A percentile compares a stretch with the other conserved stretches of the same genome.
phyloP scores from a whole-genome alignment of 2,113 vertebrate species.

The Atlantisia rogersi region DNA sequence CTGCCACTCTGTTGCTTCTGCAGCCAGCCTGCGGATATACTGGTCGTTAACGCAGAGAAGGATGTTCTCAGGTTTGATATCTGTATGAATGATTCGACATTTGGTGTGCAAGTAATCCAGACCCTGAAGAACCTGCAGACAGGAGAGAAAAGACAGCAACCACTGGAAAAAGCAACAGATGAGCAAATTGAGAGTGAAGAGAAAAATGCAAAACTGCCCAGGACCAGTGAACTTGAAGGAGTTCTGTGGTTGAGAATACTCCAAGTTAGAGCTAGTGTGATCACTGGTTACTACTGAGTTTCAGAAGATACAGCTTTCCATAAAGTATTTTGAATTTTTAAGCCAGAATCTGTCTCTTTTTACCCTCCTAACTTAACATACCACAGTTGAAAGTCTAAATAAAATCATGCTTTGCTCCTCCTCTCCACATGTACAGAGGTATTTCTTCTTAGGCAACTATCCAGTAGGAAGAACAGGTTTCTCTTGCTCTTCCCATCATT shows the following conservation, averaged over 20 bases:
- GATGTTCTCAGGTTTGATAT: conserved; percentile 98
- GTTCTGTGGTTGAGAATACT: background rate
- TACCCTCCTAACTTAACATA: background rate
- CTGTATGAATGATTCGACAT: conserved; percentile 97
- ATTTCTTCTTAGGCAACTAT: background rate
- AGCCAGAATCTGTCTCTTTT: background rate
- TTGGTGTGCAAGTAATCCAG: conserved; percentile 95
- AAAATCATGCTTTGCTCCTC: background rate
- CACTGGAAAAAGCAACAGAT: background rate
- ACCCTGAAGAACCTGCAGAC: conserved; percentile 90
- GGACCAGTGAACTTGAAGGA: background rate
- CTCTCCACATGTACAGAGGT: background rate
- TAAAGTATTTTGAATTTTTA: background rate
- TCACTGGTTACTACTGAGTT: background rate
- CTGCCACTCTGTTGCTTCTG: conserved; percentile 96
- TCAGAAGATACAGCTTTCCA: background rate
- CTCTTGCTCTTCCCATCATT: background rate
- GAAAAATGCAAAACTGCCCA: background rate
- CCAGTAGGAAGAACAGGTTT: background rate
- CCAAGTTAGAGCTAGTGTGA: background rate
- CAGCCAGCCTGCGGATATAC: conserved; percentile 91
- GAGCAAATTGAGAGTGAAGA: background rate
- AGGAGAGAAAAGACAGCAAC: background rate
- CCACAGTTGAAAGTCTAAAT: background rate
- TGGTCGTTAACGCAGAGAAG: conserved; percentile 91